phyloP scores from a whole-genome alignment of 2,888 invertebrate species.

The Eupithecia exiguata region DNA sequence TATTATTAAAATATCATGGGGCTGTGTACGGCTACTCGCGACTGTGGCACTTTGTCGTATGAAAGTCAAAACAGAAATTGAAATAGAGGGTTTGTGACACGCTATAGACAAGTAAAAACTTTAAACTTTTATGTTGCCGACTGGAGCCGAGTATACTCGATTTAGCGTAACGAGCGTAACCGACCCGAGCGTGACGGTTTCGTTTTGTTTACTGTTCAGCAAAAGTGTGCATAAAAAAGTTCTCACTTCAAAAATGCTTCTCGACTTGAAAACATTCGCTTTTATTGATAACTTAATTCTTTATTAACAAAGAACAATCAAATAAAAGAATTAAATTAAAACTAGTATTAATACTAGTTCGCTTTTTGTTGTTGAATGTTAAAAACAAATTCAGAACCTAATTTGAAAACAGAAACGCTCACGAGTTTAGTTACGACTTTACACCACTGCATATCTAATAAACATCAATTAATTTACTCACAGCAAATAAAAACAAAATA shows the following conservation, averaged over 20 bases:
- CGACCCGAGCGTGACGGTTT: not conserved
- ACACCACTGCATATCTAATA: not conserved
- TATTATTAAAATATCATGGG: conserved; percentile 59
- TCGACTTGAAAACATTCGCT: not conserved
- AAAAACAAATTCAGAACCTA: not conserved
- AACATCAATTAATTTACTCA: not conserved
- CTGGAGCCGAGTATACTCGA: not conserved
- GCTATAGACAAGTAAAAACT: not conserved
- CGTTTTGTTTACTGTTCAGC: too few relatives aligned
- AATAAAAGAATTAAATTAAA: too few relatives aligned
- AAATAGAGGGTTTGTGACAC: not conserved
- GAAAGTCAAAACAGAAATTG: not conserved
- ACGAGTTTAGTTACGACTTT: not conserved
- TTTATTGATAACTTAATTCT: too few relatives aligned
- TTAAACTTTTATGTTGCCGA: not conserved
- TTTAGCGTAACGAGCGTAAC: not conserved
- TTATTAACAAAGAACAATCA: too few relatives aligned
- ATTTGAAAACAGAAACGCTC: not conserved
- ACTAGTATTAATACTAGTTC: too few relatives aligned
- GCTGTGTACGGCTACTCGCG: not conserved
- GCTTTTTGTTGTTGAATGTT: not conserved
- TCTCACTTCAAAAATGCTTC: not conserved
- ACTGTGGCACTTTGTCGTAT: not conserved
- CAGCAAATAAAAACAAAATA: not conserved
- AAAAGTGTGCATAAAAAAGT: too few relatives aligned